phyloP scores from a whole-genome alignment of 1,140 invertebrate species.

The Elysia chlorotica region DNA sequence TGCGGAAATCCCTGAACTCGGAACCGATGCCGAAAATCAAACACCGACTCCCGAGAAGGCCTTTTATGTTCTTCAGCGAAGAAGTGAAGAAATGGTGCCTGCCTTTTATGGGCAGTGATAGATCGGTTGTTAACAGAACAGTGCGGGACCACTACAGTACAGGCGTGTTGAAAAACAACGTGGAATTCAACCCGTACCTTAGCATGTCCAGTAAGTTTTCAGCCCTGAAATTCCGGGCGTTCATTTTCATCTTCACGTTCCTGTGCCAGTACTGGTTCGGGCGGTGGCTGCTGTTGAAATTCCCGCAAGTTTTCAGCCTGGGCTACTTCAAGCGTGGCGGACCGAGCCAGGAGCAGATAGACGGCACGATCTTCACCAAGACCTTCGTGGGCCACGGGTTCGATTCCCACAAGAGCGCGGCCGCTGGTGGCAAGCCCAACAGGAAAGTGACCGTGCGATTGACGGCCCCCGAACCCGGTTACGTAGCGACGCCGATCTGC shows the following conservation, averaged over 20 bases:
- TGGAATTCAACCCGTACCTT: slow-evolving; percentile 62
- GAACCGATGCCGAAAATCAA: slow-evolving; percentile 69
- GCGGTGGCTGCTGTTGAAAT: neutral
- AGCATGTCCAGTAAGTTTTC: slow-evolving; percentile 46
- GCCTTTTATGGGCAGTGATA: slow-evolving; percentile 81
- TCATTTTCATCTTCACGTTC: slow-evolving; percentile 68
- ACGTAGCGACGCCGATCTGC: slow-evolving; percentile 78
- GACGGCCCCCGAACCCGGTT: slow-evolving; percentile 76
- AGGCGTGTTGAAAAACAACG: slow-evolving; percentile 69
- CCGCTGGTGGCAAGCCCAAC: slow-evolving; percentile 70
- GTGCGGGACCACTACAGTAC: slow-evolving; percentile 75
- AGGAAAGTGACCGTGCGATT: slow-evolving; percentile 72
- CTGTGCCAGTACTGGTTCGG: slow-evolving; percentile 3
- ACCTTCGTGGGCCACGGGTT: slow-evolving; percentile 80
- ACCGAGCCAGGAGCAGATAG: slow-evolving; percentile 65
- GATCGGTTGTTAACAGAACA: slow-evolving; percentile 76
- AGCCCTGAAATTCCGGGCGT: slow-evolving; percentile 65
- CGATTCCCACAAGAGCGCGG: slow-evolving; percentile 69
- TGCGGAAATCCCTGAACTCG: slow-evolving; percentile 54
- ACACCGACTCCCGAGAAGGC: slow-evolving; percentile 63
- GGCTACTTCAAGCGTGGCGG: no score
- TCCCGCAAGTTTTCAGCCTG: neutral
- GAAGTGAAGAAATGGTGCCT: slow-evolving; percentile 73
- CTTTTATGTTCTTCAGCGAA: slow-evolving; percentile 70
- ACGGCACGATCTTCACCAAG: slow-evolving; percentile 71